phyloP scores from a whole-genome alignment of 2,797 vertebrate species.

The Sebastes baramenuke region DNA sequence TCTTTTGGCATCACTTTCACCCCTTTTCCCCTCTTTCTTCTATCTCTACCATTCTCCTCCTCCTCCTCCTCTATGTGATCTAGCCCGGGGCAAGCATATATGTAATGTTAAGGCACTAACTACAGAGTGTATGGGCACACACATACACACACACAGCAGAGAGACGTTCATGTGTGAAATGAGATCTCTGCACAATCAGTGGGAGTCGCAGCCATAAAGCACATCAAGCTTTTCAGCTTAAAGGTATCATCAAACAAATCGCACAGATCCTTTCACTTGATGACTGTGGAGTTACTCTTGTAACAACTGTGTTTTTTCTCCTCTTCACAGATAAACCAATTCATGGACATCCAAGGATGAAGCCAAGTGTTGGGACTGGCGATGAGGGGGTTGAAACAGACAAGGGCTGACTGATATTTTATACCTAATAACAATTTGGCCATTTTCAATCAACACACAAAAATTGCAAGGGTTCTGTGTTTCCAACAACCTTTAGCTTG shows the following conservation, averaged over 20 bases:
- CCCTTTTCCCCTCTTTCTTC: slow-evolving; percentile 3
- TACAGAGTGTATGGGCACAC: slow-evolving; percentile 54
- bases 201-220: slow-evolving; percentile 75
- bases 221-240: slow-evolving; percentile 65
- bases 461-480: neutral
- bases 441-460: neutral
- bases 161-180: slow-evolving; percentile 84
- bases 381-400: neutral
- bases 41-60: neutral
- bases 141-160: slow-evolving; percentile 42
- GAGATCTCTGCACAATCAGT: slow-evolving; percentile 76
- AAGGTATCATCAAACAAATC: slow-evolving; percentile 68
- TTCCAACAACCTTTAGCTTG: neutral
- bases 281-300: slow-evolving; percentile 41
- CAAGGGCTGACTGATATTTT: neutral
- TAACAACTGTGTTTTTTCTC: slow-evolving; percentile 38
- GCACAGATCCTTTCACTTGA: slow-evolving; percentile 55
- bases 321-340: slow-evolving; percentile 46
- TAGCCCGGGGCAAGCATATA: slow-evolving; percentile 75
- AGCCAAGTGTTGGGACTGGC: neutral
- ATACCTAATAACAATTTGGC: neutral
- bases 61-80: slow-evolving; percentile 25
- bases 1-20: slow-evolving; percentile 1
- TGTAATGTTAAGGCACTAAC: slow-evolving; percentile 78
- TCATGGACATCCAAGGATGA: slow-evolving; percentile 21